Evolutionary conservation across 2,113 vertebrate genomes (phyloP).

Genomic region (Gymnobelideus leadbeateri): DNA sequence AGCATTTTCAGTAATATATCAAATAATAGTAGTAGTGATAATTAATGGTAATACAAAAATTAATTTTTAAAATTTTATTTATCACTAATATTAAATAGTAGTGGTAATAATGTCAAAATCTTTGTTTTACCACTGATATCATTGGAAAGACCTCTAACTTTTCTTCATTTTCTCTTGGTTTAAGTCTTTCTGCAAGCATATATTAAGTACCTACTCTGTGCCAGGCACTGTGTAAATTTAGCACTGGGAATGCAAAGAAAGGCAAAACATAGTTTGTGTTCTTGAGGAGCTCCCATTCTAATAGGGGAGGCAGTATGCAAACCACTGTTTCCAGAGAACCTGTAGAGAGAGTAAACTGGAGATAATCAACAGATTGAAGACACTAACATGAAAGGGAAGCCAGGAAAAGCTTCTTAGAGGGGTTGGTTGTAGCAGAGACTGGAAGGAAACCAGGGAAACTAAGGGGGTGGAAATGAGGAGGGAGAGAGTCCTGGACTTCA

Average conservation of each 20-base stretch:
- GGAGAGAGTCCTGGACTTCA: not conserved
- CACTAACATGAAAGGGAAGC: not conserved
- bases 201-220: not conserved
- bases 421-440: not conserved
- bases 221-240: not conserved
- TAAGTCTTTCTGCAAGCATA: not conserved
- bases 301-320: not conserved
- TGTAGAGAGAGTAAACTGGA: not conserved
- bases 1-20: not conserved
- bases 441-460: not conserved
- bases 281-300: not conserved
- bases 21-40: not conserved
- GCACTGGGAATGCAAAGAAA: not conserved
- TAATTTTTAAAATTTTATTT: not conserved
- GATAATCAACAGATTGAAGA: not conserved
- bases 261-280: not conserved
- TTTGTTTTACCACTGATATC: not conserved
- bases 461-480: not conserved
- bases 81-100: no score
- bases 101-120: not conserved
- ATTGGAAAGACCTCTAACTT: not conserved
- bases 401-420: not conserved
- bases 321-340: not conserved
- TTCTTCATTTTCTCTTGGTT: not conserved
- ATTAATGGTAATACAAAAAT: not conserved